Percentiles rank a stretch among this genome's conserved stretches.
Evolutionary conservation across 1,140 invertebrate species (phyloP).

Genomic region (Drosophila neocordata): DNA sequence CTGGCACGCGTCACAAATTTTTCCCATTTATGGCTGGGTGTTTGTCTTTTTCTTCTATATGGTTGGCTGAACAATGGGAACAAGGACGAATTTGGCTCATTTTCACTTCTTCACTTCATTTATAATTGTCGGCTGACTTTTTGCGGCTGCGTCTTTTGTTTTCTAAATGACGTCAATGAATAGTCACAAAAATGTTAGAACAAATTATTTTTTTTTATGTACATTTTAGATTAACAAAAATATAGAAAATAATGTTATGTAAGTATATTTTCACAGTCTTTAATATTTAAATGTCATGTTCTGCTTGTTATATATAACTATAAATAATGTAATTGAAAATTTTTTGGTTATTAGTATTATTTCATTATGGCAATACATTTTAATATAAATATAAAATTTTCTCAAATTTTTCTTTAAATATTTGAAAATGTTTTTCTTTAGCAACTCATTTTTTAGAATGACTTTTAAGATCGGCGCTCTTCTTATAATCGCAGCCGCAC

Average conservation of each 20-base stretch:
- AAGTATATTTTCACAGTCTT: no score
- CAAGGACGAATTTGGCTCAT: conserved; percentile 8
- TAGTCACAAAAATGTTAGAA: neutral
- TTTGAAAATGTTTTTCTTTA: no score
- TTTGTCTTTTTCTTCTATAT: conserved; percentile 1
- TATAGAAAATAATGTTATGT: no score
- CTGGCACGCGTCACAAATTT: conserved; percentile 8
- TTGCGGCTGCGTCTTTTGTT: neutral
- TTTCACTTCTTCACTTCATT: conserved; percentile 4
- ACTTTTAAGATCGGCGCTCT: no score
- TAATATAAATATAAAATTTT: no score
- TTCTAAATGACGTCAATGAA: neutral
- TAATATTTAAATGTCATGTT: no score
- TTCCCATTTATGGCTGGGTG: neutral
- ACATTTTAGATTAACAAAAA: no score
- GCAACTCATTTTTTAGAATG: no score
- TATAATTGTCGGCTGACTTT: conserved; percentile 2
- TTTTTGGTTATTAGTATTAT: neutral
- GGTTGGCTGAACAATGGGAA: neutral
- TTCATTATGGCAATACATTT: no score
- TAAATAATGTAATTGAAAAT: neutral
- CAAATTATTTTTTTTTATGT: no score
- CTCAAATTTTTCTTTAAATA: no score
- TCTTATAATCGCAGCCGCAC: no score
- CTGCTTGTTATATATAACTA: neutral